Evolutionary conservation across 2,888 invertebrate species (phyloP).

Genomic region (Sinhomidia bicolor): DNA sequence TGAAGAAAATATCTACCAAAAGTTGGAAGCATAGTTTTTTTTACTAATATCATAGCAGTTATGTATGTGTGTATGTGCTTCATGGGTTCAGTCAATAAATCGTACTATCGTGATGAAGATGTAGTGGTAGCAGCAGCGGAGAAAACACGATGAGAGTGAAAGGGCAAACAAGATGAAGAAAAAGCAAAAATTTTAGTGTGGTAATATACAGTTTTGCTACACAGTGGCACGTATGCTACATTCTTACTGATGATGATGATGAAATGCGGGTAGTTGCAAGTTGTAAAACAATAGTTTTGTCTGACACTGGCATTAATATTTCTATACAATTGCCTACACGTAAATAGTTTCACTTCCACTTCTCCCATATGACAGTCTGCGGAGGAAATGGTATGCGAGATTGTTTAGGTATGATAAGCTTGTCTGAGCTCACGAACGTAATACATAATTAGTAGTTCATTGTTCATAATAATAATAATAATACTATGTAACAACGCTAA

Average conservation of each 20-base stretch:
- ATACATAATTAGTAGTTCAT: slow-evolving; percentile 47
- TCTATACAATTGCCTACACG: not conserved
- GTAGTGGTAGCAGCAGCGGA: not conserved
- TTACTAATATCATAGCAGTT: not conserved
- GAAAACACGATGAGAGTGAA: too few relatives aligned
- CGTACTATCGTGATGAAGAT: not conserved
- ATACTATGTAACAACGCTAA: too few relatives aligned
- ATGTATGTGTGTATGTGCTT: not conserved
- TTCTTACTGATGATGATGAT: slow-evolving; percentile 8
- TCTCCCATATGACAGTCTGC: not conserved
- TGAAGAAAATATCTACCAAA: not conserved
- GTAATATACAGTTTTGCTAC: not conserved
- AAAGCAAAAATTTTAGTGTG: slow-evolving; percentile 8
- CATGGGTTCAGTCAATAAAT: not conserved
- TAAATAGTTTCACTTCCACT: slow-evolving; percentile 3
- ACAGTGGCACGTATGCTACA: not conserved
- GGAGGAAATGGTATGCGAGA: not conserved
- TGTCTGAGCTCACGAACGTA: slow-evolving; percentile 5
- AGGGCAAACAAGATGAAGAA: slow-evolving; percentile 19
- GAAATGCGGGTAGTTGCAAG: slow-evolving; percentile 42
- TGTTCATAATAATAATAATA: slow-evolving; percentile 8
- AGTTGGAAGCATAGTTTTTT: not conserved
- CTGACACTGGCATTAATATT: too few relatives aligned
- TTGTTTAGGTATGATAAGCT: too few relatives aligned
- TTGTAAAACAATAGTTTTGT: not conserved